Evolutionary conservation across 2,888 invertebrate genomes (phyloP).

Genomic region (Cosmorhoe ocellata): DNA sequence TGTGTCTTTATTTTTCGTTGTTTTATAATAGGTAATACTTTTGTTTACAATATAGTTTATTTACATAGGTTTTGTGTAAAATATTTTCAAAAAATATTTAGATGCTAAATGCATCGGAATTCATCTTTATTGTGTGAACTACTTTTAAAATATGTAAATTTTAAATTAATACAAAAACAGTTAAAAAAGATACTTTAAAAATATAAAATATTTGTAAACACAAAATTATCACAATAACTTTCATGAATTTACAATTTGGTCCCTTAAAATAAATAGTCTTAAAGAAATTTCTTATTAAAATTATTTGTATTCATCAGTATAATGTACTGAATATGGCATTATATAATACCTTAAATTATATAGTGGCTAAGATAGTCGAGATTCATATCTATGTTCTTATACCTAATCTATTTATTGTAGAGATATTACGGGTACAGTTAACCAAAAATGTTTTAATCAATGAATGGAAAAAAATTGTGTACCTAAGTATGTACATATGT

Average conservation of each 20-base stretch:
- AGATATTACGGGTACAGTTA: not conserved
- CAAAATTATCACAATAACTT: slow-evolving; percentile 27
- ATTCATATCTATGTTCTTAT: slow-evolving; percentile 34
- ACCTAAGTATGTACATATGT: no score
- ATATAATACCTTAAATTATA: slow-evolving; percentile 24
- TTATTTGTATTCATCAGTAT: no score
- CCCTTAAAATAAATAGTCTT: slow-evolving; percentile 26
- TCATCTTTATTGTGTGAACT: not conserved
- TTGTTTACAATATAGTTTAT: slow-evolving; percentile 27
- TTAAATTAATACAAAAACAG: no score
- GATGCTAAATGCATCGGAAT: not conserved
- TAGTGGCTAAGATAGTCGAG: slow-evolving; percentile 55
- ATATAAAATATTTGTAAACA: slow-evolving; percentile 34
- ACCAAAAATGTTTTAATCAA: no score
- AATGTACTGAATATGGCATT: slow-evolving; percentile 48
- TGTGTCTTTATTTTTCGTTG: slow-evolving; percentile 45
- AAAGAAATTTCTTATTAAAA: not conserved
- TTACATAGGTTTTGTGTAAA: not conserved
- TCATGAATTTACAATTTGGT: slow-evolving; percentile 19
- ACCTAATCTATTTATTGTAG: not conserved
- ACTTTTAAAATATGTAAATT: no score
- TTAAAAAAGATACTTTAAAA: no score
- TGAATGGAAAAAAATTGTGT: no score
- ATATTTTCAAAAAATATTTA: not conserved
- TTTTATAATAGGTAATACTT: slow-evolving; percentile 70